Evolutionary conservation across 2,113 vertebrate species (phyloP), one percentile per base, ranked within the genome.

Genomic region (Neolamprologus toae): DNA sequence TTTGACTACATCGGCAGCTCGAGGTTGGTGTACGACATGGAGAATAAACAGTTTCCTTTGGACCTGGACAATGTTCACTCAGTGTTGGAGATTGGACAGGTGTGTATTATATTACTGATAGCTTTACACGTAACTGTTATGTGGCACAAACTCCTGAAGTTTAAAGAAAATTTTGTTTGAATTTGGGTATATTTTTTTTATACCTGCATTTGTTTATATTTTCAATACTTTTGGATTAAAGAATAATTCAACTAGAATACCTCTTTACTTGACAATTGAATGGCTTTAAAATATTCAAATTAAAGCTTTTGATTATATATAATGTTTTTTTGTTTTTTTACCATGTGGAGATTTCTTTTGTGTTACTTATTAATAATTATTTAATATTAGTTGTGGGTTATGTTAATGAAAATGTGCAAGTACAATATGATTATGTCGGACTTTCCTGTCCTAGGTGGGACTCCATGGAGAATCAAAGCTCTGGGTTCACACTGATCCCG

Each of bases 1-100:
- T 99, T 99, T 23, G 98, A 99, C 93, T 99, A 99, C 96, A 99
- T 99, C 3, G 98, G 98, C 93, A 99, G 98, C 83, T 99, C 98
- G 0, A 96, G 97, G 17, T 98, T 99, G 98, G 98, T 97, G 57
- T 97, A 94, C 1, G 96, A 97, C 28, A 97, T 97, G 96, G 73
- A 95, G 85, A 94, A 92, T 7, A 84, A 91, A 1, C 87, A 95
- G 35, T 97, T 96, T 57, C 81, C 91, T 2, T 88, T 97, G 19
- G 95, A 96, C 73, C 84, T 97, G 90, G 94, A 97, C 55, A 97
- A 97, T 31, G 68, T 97, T 57, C 96, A 97, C 92, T 97, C 96
- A 1, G 53, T 97, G 3, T 8, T 97, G 88, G 97, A 97, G 90
- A 86, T 97, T 7, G 96, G 97, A 83, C 97, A 97, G 96, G 97